phyloP scores from a whole-genome alignment of 2,113 vertebrate genomes.

The Syngnathoides biaculeatus region DNA sequence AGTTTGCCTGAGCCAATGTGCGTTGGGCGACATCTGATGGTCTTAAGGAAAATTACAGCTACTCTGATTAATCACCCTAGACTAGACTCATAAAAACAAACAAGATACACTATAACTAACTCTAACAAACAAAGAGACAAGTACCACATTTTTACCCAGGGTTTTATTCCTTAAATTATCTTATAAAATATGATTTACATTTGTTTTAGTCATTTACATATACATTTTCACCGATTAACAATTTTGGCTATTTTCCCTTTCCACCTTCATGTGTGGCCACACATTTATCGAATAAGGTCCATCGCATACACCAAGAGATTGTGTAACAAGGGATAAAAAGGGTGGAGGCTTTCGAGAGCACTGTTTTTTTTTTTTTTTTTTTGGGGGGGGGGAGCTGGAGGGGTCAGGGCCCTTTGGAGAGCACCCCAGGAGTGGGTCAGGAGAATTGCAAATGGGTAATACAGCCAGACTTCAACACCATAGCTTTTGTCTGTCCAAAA shows the following conservation, averaged over 20 bases:
- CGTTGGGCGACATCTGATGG: conserved; percentile 47
- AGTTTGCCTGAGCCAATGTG: neutral
- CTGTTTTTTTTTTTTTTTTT: too few species aligned
- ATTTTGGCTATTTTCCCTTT: conserved; percentile 64
- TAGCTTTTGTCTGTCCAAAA: conserved; percentile 11
- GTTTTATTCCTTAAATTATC: conserved; percentile 76
- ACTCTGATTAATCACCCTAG: neutral
- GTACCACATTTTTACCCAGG: conserved; percentile 42
- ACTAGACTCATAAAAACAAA: neutral
- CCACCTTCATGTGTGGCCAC: conserved; percentile 35
- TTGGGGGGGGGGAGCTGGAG: conserved; percentile 2
- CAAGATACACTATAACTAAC: too few species aligned
- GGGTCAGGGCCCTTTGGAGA: conserved; percentile 49
- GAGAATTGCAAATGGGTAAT: conserved; percentile 17
- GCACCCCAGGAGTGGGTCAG: conserved; percentile 51
- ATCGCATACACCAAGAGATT: conserved; percentile 56
- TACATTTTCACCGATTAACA: conserved; percentile 59
- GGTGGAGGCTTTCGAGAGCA: neutral
- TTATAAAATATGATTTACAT: conserved; percentile 75
- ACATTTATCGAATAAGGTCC: conserved; percentile 43
- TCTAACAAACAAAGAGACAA: conserved; percentile 11
- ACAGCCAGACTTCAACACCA: conserved; percentile 44
- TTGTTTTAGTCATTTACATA: conserved; percentile 38
- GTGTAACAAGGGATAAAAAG: conserved; percentile 44
- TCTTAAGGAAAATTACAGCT: neutral